These are phyloP conservation scores for Chondrilla cf. caribensis DNA, from an alignment of 37 sponge, comb jelly and placozoan genomes.

Conservation along the genomic window DNA sequence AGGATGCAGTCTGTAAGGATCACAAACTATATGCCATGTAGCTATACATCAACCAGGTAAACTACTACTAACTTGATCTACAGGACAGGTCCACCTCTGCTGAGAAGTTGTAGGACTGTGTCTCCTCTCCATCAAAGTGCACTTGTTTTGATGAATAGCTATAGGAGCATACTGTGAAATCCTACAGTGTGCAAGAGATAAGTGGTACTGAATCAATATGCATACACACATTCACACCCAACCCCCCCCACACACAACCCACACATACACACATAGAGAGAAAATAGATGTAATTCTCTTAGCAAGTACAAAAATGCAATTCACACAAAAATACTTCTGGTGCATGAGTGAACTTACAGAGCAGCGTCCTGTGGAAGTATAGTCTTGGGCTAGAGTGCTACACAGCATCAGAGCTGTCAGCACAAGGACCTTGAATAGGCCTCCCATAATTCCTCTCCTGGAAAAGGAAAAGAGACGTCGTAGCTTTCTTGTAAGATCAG, in stretches of 20 bases:
- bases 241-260: no score
- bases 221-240: background rate
- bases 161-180: background rate
- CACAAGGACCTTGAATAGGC: no score
- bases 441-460: no score
- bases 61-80: constrained; percentile 13
- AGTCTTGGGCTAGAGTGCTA: background rate
- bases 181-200: background rate
- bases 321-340: no score
- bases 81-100: constrained; percentile 23
- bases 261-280: no score
- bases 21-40: no score
- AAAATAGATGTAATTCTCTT: no score
- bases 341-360: background rate
- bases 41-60: background rate
- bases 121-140: constrained; percentile 13
- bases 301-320: background rate
- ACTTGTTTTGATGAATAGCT: background rate
- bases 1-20: no score
- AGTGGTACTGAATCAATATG: background rate
- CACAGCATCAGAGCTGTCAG: no score
- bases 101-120: background rate
- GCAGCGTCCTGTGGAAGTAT: constrained; percentile 3
- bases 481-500: no score
- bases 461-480: no score